Evolutionary conservation across 23 tunicate genomes (phyloP), one percentile per base, ranked within the genome.

Genomic region (Trididemnum nubilum): DNA sequence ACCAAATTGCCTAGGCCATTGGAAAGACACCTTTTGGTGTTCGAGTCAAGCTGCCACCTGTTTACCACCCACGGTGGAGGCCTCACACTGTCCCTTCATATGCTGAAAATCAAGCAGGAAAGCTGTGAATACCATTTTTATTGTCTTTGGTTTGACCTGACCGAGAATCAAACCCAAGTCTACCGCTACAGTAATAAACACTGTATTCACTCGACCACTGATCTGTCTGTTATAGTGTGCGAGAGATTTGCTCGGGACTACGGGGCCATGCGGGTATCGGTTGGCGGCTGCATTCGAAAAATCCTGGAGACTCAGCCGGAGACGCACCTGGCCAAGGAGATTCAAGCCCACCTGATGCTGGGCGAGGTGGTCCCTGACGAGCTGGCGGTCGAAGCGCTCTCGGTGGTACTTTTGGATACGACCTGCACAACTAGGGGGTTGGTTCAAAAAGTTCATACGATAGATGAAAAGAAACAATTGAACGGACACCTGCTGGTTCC

Each of bases 311-410:
- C 80, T 2, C 97, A 94, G 65, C 71, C 87, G 0, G 36, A 94
- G 7, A 44, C 94, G 12, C 61, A 66, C 21, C 76, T 88, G 38
- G 83, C 90, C 2, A 40, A 33, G 30, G 70, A 80, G 25, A 89
- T 94, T 36, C 81, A 52, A 34, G 18, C 51, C 0, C 85, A 84
- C 36, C 73, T 88, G 36, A 26, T 58, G 57, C 30, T 65, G 33
- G 94, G 97, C 27, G 36, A 50, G 28, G 80, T 83, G 9, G 92
- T 92, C 12, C 97, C 97, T 22, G 88, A 83, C 34, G 81, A 51
- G 25, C 73, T 95, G 37, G 85, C 88, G 24, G 88, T 82, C 5
- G 95, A 95, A 89, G 85, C 90, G 32, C 80, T 95, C 7, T 82
- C 90, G 1, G 58, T 77, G 12, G 78, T 77, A 44, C 81, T 95